Conservation (phyloP, 1,140 invertebrate genomes). For the Leptopilina clavipes region DNA sequence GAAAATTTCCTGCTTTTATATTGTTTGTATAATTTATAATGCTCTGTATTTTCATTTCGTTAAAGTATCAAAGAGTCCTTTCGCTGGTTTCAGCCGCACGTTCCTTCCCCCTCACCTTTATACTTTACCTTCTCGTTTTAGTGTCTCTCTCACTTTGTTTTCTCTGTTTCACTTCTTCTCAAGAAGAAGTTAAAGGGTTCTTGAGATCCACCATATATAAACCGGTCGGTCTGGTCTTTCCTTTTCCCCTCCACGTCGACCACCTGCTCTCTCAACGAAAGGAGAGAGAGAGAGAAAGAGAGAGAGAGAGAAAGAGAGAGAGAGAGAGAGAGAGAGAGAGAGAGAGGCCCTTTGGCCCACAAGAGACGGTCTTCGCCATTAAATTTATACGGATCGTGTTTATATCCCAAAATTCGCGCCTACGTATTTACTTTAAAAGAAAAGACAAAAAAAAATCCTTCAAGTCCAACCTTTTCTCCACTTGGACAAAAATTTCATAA, state of each 20-base stretch:
- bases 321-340: constrained; percentile 39
- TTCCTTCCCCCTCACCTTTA: too few relatives aligned
- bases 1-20: too few relatives aligned
- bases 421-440: constrained; percentile 31
- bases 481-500: too few relatives aligned
- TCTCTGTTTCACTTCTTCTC: constrained; percentile 40
- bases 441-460: too few relatives aligned
- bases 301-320: constrained; percentile 57
- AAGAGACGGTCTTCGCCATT: constrained; percentile 64
- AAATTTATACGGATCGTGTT: constrained; percentile 72
- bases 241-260: constrained; percentile 55
- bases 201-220: constrained; percentile 58
- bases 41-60: constrained; percentile 15
- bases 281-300: constrained; percentile 31
- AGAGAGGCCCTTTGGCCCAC: constrained; percentile 62
- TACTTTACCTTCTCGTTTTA: neutral
- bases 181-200: constrained; percentile 44
- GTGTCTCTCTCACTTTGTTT: constrained; percentile 27
- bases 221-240: constrained; percentile 71
- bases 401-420: constrained; percentile 63
- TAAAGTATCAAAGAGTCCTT: constrained; percentile 18
- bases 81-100: constrained; percentile 35
- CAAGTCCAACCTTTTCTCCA: too few relatives aligned
- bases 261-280: constrained; percentile 64
- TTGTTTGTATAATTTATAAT: neutral